Evolutionary conservation across 2,113 vertebrate genomes (phyloP), one percentile per base, ranked within the genome.

Genomic region (Trogon melanurus): DNA sequence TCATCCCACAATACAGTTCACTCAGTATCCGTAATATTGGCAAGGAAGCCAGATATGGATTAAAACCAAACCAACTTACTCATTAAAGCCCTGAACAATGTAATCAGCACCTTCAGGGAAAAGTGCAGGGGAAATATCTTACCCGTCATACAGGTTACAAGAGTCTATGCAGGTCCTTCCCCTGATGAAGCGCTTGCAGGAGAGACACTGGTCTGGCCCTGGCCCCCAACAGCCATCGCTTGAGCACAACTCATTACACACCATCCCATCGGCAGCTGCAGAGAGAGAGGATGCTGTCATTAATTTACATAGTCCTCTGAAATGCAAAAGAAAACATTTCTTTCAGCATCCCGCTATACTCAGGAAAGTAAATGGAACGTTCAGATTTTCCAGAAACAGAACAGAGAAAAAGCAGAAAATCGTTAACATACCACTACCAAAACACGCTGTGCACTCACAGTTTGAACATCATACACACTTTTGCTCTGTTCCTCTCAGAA

Each of bases 101-200:
- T 9, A 44, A 47, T 27, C 6, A 69, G 25, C 9, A 75, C 16
- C 51, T 32, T 6, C 11, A 51, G 41, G 19, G 38, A 4, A 9
- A 48, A 79, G 17, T 5, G 13, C 16, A 27, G 57, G 27, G 48
- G 29, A 60, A 56, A 10, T 5, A 12, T 41, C 99, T 98, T 95
- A 99, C 99, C 99, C 99, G 3, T 99, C 98, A 21, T 99, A 98
- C 17, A 99, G 98, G 88, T 99, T 99, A 95, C 99, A 99, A 25
- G 97, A 98, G 23, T 99, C 98, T 27, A 99, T 99, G 89, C 99
- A 99, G 69, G 97, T 98, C 91, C 98, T 98, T 41, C 98, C 99
- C n/a, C 99, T 97, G 92, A 98, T 99, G 98, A 99, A 99, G 85
- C 97, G 98, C 54, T 98, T 98, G 91, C 99, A 99, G 16, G 98